phyloP scores from a whole-genome alignment of 2,113 vertebrate species.

The Menura novaehollandiae region DNA sequence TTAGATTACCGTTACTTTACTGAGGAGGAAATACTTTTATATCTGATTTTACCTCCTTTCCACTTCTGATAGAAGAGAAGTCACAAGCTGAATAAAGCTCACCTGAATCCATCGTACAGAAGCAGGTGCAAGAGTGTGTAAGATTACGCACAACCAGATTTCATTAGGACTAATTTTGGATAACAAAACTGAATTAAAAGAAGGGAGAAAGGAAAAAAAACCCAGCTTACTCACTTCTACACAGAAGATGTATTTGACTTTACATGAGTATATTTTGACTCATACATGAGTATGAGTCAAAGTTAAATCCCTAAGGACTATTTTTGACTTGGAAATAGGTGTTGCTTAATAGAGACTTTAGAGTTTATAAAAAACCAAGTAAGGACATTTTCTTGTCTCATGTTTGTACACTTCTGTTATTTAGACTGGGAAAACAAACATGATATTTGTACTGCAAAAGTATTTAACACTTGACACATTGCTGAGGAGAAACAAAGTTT shows the following conservation, averaged over 20 bases:
- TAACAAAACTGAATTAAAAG: neutral
- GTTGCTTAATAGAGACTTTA: neutral
- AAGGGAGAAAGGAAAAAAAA: neutral
- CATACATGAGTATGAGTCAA: too few relatives aligned
- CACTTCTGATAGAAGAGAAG: neutral
- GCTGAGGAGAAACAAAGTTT: neutral
- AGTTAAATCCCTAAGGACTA: neutral
- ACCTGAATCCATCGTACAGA: neutral
- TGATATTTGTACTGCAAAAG: neutral
- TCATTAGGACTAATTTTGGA: neutral
- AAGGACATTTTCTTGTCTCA: neutral
- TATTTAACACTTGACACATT: neutral
- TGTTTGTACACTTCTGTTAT: neutral
- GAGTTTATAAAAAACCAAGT: neutral
- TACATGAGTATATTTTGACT: too few relatives aligned
- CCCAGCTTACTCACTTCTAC: neutral
- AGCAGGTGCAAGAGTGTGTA: neutral
- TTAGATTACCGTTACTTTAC: neutral
- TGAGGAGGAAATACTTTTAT: neutral
- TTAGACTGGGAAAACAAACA: neutral
- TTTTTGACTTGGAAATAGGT: neutral
- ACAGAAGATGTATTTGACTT: neutral
- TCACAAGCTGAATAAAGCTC: neutral
- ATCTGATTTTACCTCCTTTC: neutral
- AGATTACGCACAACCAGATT: neutral